Evolutionary conservation across 2,113 vertebrate genomes (phyloP), one percentile per base, ranked within the genome.

Genomic region (Lipophrys pholis): DNA sequence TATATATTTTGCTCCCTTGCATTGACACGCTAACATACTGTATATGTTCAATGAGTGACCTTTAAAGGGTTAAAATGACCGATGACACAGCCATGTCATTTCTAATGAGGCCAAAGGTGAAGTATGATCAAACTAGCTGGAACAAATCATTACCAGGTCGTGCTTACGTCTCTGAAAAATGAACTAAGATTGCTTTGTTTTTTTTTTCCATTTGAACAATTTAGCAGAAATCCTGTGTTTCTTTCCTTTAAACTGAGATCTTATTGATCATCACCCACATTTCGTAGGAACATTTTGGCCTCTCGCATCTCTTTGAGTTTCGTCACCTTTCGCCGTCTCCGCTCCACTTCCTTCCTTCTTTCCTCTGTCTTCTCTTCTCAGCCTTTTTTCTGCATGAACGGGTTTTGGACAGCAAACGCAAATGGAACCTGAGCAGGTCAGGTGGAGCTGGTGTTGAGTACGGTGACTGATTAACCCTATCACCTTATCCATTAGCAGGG

Each of bases 321-420:
- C 49, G 63, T 45, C 35, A 11, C 36, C 51, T 54, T 6, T 45
- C 39, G 1, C 41, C 8, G 15, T 51, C 62, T 69, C 41, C 57
- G 48, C 70, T 72, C 69, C 62, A 58, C 42, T 73, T 79, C 59
- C 73, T 80, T 17, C 57, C 16, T 58, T 62, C 59, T 61, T 49
- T 49, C 16, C 21, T n/a, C 58, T n/a, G 15, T 58, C 17, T n/a
- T 35, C 3, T 42, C 57, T 11, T 17, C 58, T 60, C 8, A 11
- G 11, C 46, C n/a, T 60, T 15, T 64, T 16, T 73, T 16, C 53
- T 69, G 74, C 76, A 70, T 81, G 68, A 73, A 14, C 73, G 67
- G 16, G 48, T 89, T 85, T 58, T 63, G 54, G 56, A 86, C 77
- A 62, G 63, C 61, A 40, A 70, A 83, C 63, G 68, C 16, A 73